Conservation (phyloP, 2,888 invertebrate species). For the Drosophila nigricruria region DNA sequence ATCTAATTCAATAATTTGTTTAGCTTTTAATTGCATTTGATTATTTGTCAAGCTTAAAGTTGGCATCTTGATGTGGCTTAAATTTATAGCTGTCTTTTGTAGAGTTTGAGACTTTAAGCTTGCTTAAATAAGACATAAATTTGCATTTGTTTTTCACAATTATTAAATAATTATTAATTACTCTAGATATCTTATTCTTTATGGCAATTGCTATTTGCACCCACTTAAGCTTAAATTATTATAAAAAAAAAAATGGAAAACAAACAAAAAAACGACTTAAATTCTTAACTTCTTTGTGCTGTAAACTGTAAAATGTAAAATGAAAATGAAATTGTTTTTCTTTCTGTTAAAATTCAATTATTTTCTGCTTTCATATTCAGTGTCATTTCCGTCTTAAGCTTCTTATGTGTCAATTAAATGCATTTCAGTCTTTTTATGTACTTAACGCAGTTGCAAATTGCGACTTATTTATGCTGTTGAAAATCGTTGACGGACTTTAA, state of each 20-base stretch:
- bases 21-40: constrained; percentile 49
- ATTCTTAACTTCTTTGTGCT: neutral
- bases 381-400: constrained; percentile 28
- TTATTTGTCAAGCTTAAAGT: constrained; percentile 38
- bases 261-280: neutral
- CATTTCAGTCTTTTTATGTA: constrained; percentile 8
- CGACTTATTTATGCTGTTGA: constrained; percentile 4
- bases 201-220: too few relatives aligned
- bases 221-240: neutral
- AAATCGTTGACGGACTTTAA: constrained; percentile 11
- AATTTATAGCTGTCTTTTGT: constrained; percentile 8
- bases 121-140: neutral
- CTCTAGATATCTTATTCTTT: neutral
- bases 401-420: constrained; percentile 31
- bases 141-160: neutral
- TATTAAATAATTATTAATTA: neutral
- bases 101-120: neutral
- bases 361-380: constrained; percentile 10
- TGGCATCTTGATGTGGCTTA: constrained; percentile 17
- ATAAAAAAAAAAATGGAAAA: neutral
- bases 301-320: neutral
- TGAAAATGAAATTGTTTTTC: constrained; percentile 6
- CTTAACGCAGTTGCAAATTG: neutral
- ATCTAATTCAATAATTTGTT: constrained; percentile 37
- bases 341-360: constrained; percentile 2